Conservation (phyloP, 1,140 invertebrate genomes). For the Heliconius hewitsoni region DNA sequence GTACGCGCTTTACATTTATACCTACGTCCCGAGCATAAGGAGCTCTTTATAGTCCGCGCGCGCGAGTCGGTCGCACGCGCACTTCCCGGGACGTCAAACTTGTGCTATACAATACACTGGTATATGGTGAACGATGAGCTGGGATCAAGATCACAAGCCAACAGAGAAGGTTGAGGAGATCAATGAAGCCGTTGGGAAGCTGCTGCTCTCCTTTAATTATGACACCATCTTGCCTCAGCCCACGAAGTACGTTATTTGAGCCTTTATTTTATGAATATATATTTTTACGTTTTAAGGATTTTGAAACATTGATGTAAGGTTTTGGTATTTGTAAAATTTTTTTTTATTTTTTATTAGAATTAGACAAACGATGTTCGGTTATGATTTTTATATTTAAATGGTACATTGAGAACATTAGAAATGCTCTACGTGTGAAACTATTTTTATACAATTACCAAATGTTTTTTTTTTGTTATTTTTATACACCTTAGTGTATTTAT, state of each 20-base stretch:
- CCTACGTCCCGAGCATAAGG: constrained; percentile 69
- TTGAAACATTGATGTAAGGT: not conserved
- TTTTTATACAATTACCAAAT: too few species aligned
- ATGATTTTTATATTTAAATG: too few species aligned
- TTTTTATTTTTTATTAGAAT: too few species aligned
- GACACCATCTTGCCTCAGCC: constrained; percentile 70
- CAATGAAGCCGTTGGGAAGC: constrained; percentile 70
- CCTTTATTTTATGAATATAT: not conserved
- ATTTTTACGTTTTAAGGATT: not conserved
- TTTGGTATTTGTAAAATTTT: not conserved
- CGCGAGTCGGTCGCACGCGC: constrained; percentile 75
- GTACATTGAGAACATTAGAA: too few species aligned
- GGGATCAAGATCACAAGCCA: constrained; percentile 58
- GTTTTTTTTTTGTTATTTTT: too few species aligned
- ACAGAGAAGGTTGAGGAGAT: constrained; percentile 63
- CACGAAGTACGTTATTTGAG: not conserved
- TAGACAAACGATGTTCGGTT: too few species aligned
- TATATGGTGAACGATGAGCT: constrained; percentile 59
- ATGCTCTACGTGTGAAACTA: too few species aligned
- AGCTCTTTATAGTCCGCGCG: constrained; percentile 74
- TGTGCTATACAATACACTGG: constrained; percentile 32
- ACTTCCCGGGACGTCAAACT: constrained; percentile 38
- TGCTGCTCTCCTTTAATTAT: constrained; percentile 72
- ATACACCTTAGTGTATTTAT: too few species aligned
- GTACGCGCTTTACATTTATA: constrained; percentile 67